Percentiles rank a stretch among this genome's conserved stretches.
phyloP scores from a whole-genome alignment of 2,797 vertebrate genomes.

The Pangasius larnaudii region DNA sequence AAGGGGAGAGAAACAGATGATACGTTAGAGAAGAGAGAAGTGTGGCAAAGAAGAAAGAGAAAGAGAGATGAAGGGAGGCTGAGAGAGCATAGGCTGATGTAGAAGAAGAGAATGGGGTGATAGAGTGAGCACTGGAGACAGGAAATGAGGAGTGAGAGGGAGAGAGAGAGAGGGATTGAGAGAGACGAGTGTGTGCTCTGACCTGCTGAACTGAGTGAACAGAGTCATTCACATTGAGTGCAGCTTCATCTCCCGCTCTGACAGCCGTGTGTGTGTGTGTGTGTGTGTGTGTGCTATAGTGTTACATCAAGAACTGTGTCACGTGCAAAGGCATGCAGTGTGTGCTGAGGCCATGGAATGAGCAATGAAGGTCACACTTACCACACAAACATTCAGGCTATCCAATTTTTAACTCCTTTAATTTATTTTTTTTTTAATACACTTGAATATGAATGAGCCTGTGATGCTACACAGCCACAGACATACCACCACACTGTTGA shows the following conservation, averaged over 20 bases:
- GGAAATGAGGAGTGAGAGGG: constrained; percentile 35
- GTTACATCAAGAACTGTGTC: constrained; percentile 16
- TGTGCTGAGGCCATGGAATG: background rate
- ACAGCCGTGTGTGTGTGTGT: constrained; percentile 25
- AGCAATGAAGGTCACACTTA: constrained; percentile 11
- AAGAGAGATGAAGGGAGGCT: background rate
- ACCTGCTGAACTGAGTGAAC: constrained; percentile 42
- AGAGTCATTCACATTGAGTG: constrained; percentile 41
- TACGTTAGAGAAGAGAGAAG: background rate
- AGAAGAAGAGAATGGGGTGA: constrained; percentile 3
- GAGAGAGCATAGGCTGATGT: background rate
- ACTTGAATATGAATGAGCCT: background rate
- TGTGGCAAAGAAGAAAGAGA: background rate
- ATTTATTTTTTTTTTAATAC: background rate
- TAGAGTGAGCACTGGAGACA: constrained; percentile 23
- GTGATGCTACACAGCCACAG: background rate
- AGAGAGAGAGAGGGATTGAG: constrained; percentile 21
- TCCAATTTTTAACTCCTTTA: background rate
- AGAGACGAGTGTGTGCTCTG: constrained; percentile 20
- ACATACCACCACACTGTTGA: background rate
- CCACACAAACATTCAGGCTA: background rate
- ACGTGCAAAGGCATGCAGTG: background rate
- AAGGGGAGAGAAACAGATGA: constrained; percentile 2
- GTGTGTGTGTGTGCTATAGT: background rate
- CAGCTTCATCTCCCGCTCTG: constrained; percentile 34